A percentile compares a stretch with the other conserved stretches of the same genome.
Conservation (phyloP, 92 coral and sea anemone species). For the Heliopora coerulea region DNA sequence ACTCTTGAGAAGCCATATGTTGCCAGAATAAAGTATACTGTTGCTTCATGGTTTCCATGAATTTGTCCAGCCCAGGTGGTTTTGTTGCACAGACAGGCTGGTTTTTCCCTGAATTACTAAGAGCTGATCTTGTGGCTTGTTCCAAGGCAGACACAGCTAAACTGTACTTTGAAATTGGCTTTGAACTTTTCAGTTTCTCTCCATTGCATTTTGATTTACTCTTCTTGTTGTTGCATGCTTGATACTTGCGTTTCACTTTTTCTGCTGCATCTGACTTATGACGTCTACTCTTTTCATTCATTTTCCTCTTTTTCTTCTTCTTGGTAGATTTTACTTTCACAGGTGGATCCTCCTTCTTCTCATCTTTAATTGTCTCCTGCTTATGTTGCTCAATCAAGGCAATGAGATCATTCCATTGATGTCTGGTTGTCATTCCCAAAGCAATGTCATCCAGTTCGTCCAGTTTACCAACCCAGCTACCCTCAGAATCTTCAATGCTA, state of each 20-base stretch:
- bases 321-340: conserved; percentile 21
- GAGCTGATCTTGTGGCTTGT: conserved; percentile 80
- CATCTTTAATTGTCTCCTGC: conserved; percentile 47
- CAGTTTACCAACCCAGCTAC: conserved; percentile 39
- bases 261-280: conserved; percentile 57
- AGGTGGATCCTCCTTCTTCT: conserved; percentile 7
- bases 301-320: conserved; percentile 32
- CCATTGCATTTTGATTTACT: conserved; percentile 7
- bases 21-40: conserved; percentile 80
- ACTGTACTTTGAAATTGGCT: conserved; percentile 40
- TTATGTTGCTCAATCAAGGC: conserved; percentile 83
- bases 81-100: background rate
- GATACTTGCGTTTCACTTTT: conserved; percentile 55
- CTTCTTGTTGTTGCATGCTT: conserved; percentile 56
- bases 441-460: conserved; percentile 92
- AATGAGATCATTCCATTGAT: conserved; percentile 93
- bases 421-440: conserved; percentile 89
- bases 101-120: conserved; percentile 5
- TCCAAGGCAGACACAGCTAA: conserved; percentile 87
- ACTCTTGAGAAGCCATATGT: conserved; percentile 80
- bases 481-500: conserved; percentile 32
- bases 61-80: conserved; percentile 17
- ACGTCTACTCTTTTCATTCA: conserved; percentile 66
- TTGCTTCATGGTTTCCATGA: conserved; percentile 37
- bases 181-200: conserved; percentile 40